These are phyloP conservation scores for Eupithecia exiguata DNA, from an alignment of 2,888 invertebrate species.

Conservation along the genomic window DNA sequence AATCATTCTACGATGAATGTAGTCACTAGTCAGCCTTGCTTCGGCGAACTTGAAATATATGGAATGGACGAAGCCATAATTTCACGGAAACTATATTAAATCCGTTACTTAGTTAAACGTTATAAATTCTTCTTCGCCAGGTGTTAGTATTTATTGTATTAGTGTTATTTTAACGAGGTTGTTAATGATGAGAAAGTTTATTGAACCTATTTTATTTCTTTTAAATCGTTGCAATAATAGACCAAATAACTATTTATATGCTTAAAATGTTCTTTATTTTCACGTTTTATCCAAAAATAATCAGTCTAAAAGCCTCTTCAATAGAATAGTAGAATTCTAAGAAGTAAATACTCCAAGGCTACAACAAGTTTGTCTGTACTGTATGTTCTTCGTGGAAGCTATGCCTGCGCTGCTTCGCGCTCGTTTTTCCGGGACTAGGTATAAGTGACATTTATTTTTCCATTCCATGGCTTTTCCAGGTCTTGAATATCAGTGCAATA, in stretches of 20 bases:
- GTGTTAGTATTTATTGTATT: slow-evolving; percentile 12
- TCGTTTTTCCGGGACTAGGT: not conserved
- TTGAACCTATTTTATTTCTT: slow-evolving; percentile 6
- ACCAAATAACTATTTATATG: not conserved
- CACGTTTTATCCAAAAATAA: no score
- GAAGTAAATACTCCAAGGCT: no score
- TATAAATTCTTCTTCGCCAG: slow-evolving; percentile 10
- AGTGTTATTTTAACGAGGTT: slow-evolving; percentile 10
- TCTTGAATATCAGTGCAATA: no score
- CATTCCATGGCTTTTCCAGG: no score
- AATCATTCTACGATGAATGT: slow-evolving; percentile 7
- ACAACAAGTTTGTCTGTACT: no score
- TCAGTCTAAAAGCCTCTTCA: not conserved
- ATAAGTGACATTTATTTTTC: no score
- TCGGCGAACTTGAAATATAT: slow-evolving; percentile 18
- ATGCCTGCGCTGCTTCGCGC: not conserved
- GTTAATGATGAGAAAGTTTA: slow-evolving; percentile 3
- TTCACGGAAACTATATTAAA: slow-evolving; percentile 9
- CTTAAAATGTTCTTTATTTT: not conserved
- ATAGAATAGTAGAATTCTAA: no score
- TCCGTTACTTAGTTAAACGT: slow-evolving; percentile 15
- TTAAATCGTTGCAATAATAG: not conserved
- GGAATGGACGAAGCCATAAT: slow-evolving; percentile 8
- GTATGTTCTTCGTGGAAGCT: no score
- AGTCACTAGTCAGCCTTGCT: slow-evolving; percentile 14